phyloP scores from a whole-genome alignment of 2,113 vertebrate species.

The Noturus placidus region DNA sequence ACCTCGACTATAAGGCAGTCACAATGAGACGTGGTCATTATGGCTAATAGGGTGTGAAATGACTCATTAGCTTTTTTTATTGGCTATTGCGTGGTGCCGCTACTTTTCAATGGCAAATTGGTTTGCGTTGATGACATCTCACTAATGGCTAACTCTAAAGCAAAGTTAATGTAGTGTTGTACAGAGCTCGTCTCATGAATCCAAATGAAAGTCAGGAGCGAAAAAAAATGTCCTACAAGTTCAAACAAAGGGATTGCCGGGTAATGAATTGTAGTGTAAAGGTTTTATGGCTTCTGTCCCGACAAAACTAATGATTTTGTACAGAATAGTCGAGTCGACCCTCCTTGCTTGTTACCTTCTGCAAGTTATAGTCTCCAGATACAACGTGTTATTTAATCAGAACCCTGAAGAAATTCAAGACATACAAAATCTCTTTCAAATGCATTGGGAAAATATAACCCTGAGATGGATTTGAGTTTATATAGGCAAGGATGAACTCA shows the following conservation, averaged over 20 bases:
- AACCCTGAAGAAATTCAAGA: not conserved
- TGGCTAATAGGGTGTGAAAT: constrained; percentile 67
- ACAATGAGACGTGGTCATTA: constrained; percentile 59
- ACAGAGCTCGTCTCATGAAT: constrained; percentile 65
- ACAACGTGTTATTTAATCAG: not conserved
- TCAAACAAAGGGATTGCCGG: not conserved
- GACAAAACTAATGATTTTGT: not conserved
- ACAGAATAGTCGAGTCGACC: not conserved
- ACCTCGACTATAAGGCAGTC: constrained; percentile 48
- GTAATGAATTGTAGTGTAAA: constrained; percentile 6
- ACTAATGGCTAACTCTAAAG: constrained; percentile 71
- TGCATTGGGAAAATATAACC: not conserved
- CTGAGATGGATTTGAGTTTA: not conserved
- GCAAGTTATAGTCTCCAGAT: not conserved
- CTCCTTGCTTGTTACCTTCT: not conserved
- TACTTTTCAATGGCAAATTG: constrained; percentile 73
- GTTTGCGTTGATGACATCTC: constrained; percentile 48
- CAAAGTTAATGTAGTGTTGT: constrained; percentile 69
- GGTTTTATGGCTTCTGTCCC: not conserved
- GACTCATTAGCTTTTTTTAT: constrained; percentile 68
- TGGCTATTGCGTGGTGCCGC: constrained; percentile 58
- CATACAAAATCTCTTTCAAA: not conserved
- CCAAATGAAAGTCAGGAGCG: constrained; percentile 14
- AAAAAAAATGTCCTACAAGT: not conserved
- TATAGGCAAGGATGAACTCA: not conserved